Evolutionary conservation across 2,113 vertebrate species (phyloP).

Genomic region (Isurus oxyrinchus): DNA sequence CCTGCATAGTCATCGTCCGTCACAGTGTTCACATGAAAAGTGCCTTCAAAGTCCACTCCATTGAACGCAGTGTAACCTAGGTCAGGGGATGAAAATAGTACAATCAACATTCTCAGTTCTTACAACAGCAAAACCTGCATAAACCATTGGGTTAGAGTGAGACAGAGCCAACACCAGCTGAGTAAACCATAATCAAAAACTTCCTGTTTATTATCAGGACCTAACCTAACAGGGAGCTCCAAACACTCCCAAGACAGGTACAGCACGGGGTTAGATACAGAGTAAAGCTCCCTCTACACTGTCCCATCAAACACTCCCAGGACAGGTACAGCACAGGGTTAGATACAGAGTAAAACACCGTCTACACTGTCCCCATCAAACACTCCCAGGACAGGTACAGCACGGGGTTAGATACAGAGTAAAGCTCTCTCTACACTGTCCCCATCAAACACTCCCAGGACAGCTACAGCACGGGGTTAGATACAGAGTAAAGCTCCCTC

Average conservation of each 20-base stretch:
- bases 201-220: background rate
- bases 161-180: background rate
- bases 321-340: too few species aligned
- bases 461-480: too few species aligned
- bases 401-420: too few species aligned
- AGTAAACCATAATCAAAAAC: background rate
- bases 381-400: too few species aligned
- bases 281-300: background rate
- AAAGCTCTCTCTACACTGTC: too few species aligned
- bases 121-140: background rate
- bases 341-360: too few species aligned
- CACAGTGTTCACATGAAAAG: constrained; percentile 89
- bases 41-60: constrained; percentile 93
- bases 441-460: too few species aligned
- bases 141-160: background rate
- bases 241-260: background rate
- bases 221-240: background rate
- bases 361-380: too few species aligned
- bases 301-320: too few species aligned
- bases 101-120: background rate
- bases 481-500: too few species aligned
- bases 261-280: background rate
- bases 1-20: constrained; percentile 92
- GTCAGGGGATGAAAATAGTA: background rate
- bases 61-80: constrained; percentile 90